Percentiles rank a stretch among this genome's conserved stretches.
Evolutionary conservation across 2,797 vertebrate species (phyloP).

Genomic region (Lepus townsendii): DNA sequence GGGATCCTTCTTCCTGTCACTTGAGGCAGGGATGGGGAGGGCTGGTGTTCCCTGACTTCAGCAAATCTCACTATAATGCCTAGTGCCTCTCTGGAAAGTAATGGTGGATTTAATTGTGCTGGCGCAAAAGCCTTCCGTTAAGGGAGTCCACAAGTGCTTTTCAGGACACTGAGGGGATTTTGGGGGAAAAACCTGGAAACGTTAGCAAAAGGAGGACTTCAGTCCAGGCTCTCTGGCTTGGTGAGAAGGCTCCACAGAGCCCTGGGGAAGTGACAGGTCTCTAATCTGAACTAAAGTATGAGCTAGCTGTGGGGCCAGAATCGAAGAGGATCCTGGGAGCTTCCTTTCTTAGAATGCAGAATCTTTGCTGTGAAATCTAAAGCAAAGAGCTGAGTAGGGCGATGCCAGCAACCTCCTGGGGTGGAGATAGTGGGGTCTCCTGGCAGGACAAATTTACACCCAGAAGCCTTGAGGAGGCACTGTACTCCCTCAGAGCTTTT

Average conservation of each 20-base stretch:
- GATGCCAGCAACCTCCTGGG: too few species aligned
- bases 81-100: conserved; percentile 52
- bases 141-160: conserved; percentile 46
- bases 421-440: not conserved
- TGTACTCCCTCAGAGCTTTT: not conserved
- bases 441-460: not conserved
- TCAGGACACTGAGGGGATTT: conserved; percentile 25
- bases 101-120: conserved; percentile 62
- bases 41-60: not conserved
- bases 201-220: not conserved
- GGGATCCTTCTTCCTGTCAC: not conserved
- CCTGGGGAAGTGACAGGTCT: not conserved
- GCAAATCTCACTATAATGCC: conserved; percentile 14
- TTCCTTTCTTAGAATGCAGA: not conserved
- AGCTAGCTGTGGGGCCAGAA: not conserved
- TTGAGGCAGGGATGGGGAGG: not conserved
- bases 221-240: not conserved
- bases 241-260: not conserved
- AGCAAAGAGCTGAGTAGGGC: not conserved
- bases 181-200: conserved; percentile 12
- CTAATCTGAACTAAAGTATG: not conserved
- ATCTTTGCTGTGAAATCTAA: not conserved
- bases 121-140: conserved; percentile 46
- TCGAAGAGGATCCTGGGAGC: not conserved
- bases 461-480: not conserved